Evolutionary conservation across 2,113 vertebrate species (phyloP).

Genomic region (Hiodon tergisus): DNA sequence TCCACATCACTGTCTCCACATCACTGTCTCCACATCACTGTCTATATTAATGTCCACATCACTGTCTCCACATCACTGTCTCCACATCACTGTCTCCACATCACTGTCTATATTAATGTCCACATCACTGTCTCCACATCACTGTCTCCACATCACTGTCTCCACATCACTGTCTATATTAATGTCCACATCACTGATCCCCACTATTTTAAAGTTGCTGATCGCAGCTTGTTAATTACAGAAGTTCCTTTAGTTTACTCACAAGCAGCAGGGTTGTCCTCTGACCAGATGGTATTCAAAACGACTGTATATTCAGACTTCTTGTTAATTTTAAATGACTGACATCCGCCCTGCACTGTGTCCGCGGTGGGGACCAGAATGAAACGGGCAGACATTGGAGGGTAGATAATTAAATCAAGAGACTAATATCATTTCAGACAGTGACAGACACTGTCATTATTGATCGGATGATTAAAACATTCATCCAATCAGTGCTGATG

Average conservation of each 20-base stretch:
- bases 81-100: no score
- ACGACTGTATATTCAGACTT: slow-evolving; percentile 32
- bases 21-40: no score
- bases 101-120: no score
- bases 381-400: background rate
- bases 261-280: background rate
- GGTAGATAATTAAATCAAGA: slow-evolving; percentile 43
- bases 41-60: no score
- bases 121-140: no score
- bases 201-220: no score
- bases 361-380: background rate
- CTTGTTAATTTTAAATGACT: slow-evolving; percentile 29
- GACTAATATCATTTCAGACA: slow-evolving; percentile 31
- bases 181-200: no score
- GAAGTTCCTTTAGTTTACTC: background rate
- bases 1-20: no score
- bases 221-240: background rate
- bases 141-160: no score
- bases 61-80: no score
- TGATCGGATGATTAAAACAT: slow-evolving; percentile 43
- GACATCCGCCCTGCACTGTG: slow-evolving; percentile 3
- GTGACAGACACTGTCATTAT: slow-evolving; percentile 41
- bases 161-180: no score
- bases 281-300: slow-evolving; percentile 19
- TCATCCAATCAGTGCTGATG: slow-evolving; percentile 43